These are phyloP conservation scores for Dicyrtoma fusca DNA, from an alignment of 2,888 invertebrate species.

Conservation along the genomic window DNA sequence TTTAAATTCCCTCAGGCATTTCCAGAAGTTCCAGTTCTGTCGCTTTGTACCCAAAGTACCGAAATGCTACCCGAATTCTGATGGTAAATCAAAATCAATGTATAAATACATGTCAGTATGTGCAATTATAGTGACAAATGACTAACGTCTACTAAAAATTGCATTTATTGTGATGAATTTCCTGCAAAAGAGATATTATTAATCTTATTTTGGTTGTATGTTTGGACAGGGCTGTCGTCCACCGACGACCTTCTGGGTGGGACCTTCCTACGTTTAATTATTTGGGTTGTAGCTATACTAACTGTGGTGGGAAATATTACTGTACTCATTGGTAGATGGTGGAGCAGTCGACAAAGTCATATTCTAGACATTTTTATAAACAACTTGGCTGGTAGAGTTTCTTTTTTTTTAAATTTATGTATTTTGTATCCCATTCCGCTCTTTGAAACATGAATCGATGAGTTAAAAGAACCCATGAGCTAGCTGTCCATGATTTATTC, in stretches of 20 bases:
- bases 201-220: not conserved
- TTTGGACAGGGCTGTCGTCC: slow-evolving; percentile 65
- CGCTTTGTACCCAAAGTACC: slow-evolving; percentile 66
- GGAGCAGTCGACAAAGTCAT: slow-evolving; percentile 57
- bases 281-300: slow-evolving; percentile 68
- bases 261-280: slow-evolving; percentile 65
- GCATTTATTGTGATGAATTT: not conserved
- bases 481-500: no score
- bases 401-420: not conserved
- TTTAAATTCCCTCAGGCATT: slow-evolving; percentile 59
- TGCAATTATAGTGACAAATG: no score
- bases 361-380: slow-evolving; percentile 60
- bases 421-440: not conserved
- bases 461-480: no score
- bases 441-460: no score
- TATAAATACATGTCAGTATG: not conserved
- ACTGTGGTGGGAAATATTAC: slow-evolving; percentile 68
- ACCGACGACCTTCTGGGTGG: slow-evolving; percentile 66
- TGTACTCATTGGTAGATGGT: slow-evolving; percentile 65
- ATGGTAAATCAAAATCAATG: no score
- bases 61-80: slow-evolving; percentile 67
- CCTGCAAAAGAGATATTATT: not conserved
- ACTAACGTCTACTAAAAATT: not conserved
- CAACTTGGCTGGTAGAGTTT: slow-evolving; percentile 66
- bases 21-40: slow-evolving; percentile 69